These are phyloP conservation scores for Nephrotoma guestfalica DNA, from an alignment of 2,888 invertebrate genomes.

Conservation along the genomic window DNA sequence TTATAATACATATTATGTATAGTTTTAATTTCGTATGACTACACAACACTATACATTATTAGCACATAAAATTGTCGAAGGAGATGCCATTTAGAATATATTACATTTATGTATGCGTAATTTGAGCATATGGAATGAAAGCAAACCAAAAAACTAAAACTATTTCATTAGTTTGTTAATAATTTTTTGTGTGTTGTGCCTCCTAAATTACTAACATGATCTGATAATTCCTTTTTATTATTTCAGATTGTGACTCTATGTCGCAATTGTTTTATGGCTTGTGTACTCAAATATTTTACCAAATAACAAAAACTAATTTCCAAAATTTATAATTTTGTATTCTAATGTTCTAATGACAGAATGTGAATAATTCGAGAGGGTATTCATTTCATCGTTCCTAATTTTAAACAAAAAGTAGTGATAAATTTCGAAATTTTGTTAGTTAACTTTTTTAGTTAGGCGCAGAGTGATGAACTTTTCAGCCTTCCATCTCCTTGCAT, in stretches of 20 bases:
- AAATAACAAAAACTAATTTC: neutral
- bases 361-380: neutral
- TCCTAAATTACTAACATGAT: neutral
- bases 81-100: neutral
- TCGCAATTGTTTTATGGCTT: neutral
- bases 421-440: no score
- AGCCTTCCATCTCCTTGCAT: no score
- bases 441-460: no score
- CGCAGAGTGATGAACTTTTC: no score
- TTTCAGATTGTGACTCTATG: neutral
- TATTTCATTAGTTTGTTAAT: neutral
- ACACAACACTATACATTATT: neutral
- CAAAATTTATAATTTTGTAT: neutral
- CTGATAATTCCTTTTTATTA: neutral
- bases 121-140: neutral
- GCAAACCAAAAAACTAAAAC: neutral
- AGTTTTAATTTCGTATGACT: neutral
- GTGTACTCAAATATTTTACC: neutral
- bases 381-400: neutral
- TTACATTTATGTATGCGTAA: neutral
- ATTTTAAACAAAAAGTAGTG: no score
- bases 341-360: neutral
- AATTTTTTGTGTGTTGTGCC: neutral
- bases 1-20: neutral
- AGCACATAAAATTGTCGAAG: neutral